These are phyloP conservation scores for Tetheella fluctuosa DNA, from an alignment of 2,888 invertebrate genomes.

Conservation along the genomic window DNA sequence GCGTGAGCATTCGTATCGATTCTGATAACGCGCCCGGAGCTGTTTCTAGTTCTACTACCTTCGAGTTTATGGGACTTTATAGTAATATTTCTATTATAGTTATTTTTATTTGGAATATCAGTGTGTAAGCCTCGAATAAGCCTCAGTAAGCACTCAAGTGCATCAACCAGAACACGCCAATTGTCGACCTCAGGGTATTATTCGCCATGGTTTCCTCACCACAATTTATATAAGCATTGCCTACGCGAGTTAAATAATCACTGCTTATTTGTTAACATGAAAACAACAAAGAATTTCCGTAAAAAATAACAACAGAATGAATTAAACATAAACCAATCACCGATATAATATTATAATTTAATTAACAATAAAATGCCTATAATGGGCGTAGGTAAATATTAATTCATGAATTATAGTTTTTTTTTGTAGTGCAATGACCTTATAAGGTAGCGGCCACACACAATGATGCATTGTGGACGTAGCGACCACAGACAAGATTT, in stretches of 20 bases:
- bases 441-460: slow-evolving; percentile 56
- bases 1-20: slow-evolving; percentile 35
- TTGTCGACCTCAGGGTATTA: too few relatives aligned
- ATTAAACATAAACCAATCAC: background rate
- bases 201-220: too few relatives aligned
- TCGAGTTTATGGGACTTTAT: background rate
- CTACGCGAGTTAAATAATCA: too few relatives aligned
- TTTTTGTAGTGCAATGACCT: slow-evolving; percentile 45
- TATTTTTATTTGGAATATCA: too few relatives aligned
- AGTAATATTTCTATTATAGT: background rate
- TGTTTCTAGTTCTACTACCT: slow-evolving; percentile 8
- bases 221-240: too few relatives aligned
- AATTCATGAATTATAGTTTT: slow-evolving; percentile 35
- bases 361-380: slow-evolving; percentile 39
- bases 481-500: slow-evolving; percentile 57
- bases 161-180: too few relatives aligned
- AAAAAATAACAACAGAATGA: background rate
- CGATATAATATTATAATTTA: slow-evolving; percentile 20
- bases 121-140: too few relatives aligned
- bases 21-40: slow-evolving; percentile 33
- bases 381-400: slow-evolving; percentile 42
- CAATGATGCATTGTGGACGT: slow-evolving; percentile 52
- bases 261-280: background rate
- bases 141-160: too few relatives aligned
- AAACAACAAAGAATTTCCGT: slow-evolving; percentile 3